Evolutionary conservation across 1,140 invertebrate genomes (phyloP).

Genomic region (Drosophila azteca): DNA sequence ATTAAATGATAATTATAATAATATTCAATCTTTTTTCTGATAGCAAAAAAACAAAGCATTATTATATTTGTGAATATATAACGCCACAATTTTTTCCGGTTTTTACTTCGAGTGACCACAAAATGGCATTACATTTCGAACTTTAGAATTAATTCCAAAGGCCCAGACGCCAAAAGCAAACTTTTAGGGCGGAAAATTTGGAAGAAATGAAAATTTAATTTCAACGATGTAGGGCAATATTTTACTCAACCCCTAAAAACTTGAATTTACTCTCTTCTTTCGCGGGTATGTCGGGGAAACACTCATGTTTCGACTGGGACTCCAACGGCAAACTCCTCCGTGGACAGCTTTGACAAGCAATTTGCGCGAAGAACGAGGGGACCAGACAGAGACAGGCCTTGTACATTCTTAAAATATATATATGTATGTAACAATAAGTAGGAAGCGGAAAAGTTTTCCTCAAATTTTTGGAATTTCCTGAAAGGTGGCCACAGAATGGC

Average conservation of each 20-base stretch:
- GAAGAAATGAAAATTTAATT: slow-evolving; percentile 36
- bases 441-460: slow-evolving; percentile 40
- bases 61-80: too few species aligned
- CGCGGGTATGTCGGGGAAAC: too few species aligned
- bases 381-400: too few species aligned
- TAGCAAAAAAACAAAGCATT: too few species aligned
- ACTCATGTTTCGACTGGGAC: slow-evolving; percentile 2
- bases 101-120: too few species aligned
- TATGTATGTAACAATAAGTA: slow-evolving; percentile 48
- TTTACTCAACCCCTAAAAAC: slow-evolving; percentile 33
- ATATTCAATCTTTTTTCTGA: too few species aligned
- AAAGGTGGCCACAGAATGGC: slow-evolving; percentile 54
- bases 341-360: slow-evolving; percentile 38
- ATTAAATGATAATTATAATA: too few species aligned
- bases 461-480: slow-evolving; percentile 28
- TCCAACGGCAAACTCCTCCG: too few species aligned
- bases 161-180: too few species aligned
- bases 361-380: slow-evolving; percentile 46
- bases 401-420: slow-evolving; percentile 54
- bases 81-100: too few species aligned
- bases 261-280: slow-evolving; percentile 37
- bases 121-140: background rate
- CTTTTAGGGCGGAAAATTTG: slow-evolving; percentile 12
- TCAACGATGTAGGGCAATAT: slow-evolving; percentile 10
- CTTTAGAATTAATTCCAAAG: too few species aligned